Evolutionary conservation across 2,113 vertebrate species (phyloP).

Genomic region (Echinops telfairi): DNA sequence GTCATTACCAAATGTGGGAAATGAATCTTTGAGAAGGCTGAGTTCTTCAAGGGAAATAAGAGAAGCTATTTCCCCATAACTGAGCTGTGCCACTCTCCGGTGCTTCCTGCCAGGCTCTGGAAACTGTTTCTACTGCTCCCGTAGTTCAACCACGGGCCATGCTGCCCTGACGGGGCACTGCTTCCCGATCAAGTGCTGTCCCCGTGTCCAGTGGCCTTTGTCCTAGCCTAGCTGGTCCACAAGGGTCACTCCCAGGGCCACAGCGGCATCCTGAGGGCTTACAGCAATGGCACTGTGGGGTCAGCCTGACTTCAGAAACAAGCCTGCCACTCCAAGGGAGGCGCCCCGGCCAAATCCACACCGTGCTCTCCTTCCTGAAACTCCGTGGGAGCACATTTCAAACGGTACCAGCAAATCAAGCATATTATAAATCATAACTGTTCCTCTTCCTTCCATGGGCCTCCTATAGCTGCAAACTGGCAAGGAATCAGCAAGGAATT

Average conservation of each 20-base stretch:
- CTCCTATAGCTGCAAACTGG: conserved; percentile 82
- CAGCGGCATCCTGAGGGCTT: not conserved
- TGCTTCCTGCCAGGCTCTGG: not conserved
- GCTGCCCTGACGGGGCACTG: accelerated
- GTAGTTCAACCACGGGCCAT: too few relatives aligned
- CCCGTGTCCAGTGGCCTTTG: not conserved
- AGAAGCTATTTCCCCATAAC: not conserved
- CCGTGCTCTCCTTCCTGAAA: conserved; percentile 58
- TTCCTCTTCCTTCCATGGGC: conserved; percentile 80
- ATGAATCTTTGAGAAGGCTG: not conserved
- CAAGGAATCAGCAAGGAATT: conserved; percentile 82
- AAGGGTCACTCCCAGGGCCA: not conserved
- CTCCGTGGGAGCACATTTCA: conserved; percentile 74
- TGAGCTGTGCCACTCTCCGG: not conserved
- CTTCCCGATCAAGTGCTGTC: too few relatives aligned
- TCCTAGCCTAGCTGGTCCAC: not conserved
- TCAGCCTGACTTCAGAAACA: not conserved
- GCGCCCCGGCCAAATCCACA: accelerated
- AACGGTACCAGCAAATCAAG: conserved; percentile 76
- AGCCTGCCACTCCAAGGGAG: not conserved
- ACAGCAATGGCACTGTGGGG: accelerated
- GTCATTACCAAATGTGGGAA: not conserved
- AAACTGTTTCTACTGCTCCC: too few relatives aligned
- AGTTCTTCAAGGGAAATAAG: not conserved
- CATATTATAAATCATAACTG: conserved; percentile 78